Base-by-base conservation (phyloP, 2,113 vertebrate genomes). In the Pampusana beccarii region DNA sequence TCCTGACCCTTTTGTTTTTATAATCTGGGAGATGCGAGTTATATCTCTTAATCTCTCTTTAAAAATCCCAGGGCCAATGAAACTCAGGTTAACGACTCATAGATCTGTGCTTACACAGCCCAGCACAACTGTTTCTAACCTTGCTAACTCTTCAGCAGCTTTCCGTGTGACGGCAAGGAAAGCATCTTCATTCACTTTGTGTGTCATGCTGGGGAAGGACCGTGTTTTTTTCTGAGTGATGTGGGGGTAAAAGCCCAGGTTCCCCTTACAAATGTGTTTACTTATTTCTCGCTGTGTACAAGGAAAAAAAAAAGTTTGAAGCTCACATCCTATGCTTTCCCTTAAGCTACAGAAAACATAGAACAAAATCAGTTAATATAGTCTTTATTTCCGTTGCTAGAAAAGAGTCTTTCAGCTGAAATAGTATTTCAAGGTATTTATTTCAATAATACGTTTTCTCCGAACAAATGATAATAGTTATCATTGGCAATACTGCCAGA, bases 161-260 rank as follows among this genome's bases (percentile, higher is more conserved):
- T 16, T 5, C 10, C 4, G 14, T 36, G 23, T 21, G 42, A 26
- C 19, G 26, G 33, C 28, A 21, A 19, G 0, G 0, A 75, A 40
- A 83, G 12, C 29, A 73, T 23, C 54, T 57, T 38, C 3, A 1
- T 4, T 40, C 34, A 18, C 15, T 80, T 79, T 17, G 13, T 40
- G 21, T 18, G 11, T 17, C 13, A 1, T 60, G 25, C 29, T 65
- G 44, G 38, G 25, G 62, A 34, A 83, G 48, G 38, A 48, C 25
- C 13, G 11, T 8, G 12, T 7, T 36, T 7, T 71, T 57, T 82
- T 67, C 46, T 25, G 31, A 56, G 28, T 3, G 16, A 33, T 42
- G 40, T 7, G 1, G 25, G 17, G 20, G 8, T 25, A 53, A 48
- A 85, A 70, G 12, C 1, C 24, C 16, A 10, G 1, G 2, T 64